phyloP scores from a whole-genome alignment of 2,888 invertebrate species.

The Agrilus biguttatus region DNA sequence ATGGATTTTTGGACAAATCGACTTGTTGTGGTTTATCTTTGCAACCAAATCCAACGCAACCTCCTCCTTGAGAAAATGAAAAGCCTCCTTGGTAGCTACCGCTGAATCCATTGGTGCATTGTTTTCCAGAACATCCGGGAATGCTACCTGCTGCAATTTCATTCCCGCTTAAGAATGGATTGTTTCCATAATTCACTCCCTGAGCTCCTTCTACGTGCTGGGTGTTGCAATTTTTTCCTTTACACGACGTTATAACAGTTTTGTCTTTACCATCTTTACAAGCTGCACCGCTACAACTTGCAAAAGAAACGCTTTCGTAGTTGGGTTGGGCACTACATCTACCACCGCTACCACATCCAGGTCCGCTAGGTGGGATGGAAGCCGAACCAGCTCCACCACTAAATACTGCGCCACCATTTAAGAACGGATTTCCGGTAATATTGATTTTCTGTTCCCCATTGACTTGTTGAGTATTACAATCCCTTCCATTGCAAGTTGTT shows the following conservation, averaged over 20 bases:
- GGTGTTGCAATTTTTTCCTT: constrained; percentile 9
- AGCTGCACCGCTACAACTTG: constrained; percentile 6
- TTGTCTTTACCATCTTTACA: constrained; percentile 14
- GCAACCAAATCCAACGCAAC: neutral
- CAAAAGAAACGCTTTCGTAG: constrained; percentile 1
- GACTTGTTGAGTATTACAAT: constrained; percentile 12
- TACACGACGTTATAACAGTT: constrained; percentile 8
- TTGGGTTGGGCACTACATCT: neutral
- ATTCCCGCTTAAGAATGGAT: constrained; percentile 21
- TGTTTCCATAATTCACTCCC: constrained; percentile 15
- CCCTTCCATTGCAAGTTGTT: constrained; percentile 8
- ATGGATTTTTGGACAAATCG: constrained; percentile 19
- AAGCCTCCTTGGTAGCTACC: constrained; percentile 1
- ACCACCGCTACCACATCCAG: neutral
- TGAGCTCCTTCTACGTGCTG: constrained; percentile 8
- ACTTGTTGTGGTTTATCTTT: constrained; percentile 2
- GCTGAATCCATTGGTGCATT: neutral
- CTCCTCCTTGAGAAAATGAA: neutral
- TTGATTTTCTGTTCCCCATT: constrained; percentile 9
- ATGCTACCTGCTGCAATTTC: neutral
- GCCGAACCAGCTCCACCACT: constrained; percentile 1
- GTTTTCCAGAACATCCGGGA: too few relatives aligned
- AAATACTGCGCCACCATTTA: constrained; percentile 13
- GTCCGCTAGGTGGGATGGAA: neutral
- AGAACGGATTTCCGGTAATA: constrained; percentile 20